Evolutionary conservation across 2,797 vertebrate genomes (phyloP), one percentile per base, ranked within the genome.

Genomic region (Esox masquinongy): DNA sequence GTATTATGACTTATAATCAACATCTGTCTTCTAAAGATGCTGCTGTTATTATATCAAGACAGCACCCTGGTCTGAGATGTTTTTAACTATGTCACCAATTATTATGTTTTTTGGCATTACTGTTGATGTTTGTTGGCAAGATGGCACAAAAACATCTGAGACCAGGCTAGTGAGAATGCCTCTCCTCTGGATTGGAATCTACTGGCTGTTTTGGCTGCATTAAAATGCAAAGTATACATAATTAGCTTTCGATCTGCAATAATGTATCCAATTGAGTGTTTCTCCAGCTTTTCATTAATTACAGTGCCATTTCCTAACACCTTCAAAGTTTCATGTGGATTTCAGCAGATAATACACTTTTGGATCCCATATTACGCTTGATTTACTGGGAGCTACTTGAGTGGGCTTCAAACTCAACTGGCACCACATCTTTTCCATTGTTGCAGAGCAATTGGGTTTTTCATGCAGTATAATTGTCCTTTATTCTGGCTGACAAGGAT

Each of bases 371-470:
- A 14, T 61, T 12, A 51, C 15, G 24, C 49, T 70, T 70, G 47
- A 51, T 70, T 70, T 29, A 50, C 22, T 34, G 47, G 26, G 50
- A 53, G 49, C 49, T 53, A 51, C 15, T 31, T 50, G 50, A 31
- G 26, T 53, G 70, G 1, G 26, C 49, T 29, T 71, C 47, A 53
- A 51, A 24, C 49, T 71, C 24, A 51, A 51, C 26, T 53, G 69
- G 69, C 49, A 71, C 0, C 1, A 36, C 22, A 26, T 43, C 26
- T 77, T 73, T 79, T 79, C 74, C 39, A 74, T 76, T 81, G 75
- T 70, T 39, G 72, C 39, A 75, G 49, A 63, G 43, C 56, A 29
- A 39, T 24, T 50, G 24, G 49, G 39, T 29, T 53, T 79, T 73
- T 59, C 61, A 47, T 61, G 63, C 24, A 49, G 19, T 29, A 70